Evolutionary conservation across 2,888 invertebrate species (phyloP).

Genomic region (Lottia gigantea): DNA sequence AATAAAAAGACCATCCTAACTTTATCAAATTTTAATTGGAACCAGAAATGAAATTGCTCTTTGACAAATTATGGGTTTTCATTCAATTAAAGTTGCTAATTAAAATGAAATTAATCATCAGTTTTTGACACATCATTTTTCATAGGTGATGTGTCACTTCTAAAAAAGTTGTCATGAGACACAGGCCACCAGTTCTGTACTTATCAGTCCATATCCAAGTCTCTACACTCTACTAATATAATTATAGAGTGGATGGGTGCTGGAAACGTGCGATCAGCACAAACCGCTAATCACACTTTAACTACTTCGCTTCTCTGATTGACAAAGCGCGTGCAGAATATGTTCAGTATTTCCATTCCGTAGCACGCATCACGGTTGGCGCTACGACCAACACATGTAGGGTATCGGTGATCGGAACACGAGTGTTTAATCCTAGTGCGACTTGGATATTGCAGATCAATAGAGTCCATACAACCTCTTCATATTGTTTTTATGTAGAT

Average conservation of each 20-base stretch:
- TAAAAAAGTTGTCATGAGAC: slow-evolving; percentile 6
- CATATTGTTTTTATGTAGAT: slow-evolving; percentile 4
- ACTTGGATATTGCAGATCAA: background rate
- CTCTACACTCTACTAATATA: background rate
- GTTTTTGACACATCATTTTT: slow-evolving; percentile 9
- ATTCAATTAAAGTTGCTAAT: background rate
- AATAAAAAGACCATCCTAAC: too few species aligned
- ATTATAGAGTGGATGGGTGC: background rate
- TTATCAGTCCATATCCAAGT: background rate
- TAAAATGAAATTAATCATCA: background rate
- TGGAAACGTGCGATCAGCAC: slow-evolving; percentile 2
- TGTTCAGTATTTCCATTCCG: slow-evolving; percentile 3
- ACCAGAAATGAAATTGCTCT: background rate
- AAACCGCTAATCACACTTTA: slow-evolving; percentile 8
- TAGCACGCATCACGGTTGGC: slow-evolving; percentile 1
- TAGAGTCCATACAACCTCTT: background rate
- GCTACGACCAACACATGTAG: background rate
- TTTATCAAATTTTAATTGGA: slow-evolving; percentile 2
- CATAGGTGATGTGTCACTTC: background rate
- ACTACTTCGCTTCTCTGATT: background rate
- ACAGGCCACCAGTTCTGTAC: slow-evolving; percentile 4
- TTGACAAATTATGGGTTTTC: slow-evolving; percentile 9
- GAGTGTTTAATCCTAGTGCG: slow-evolving; percentile 2
- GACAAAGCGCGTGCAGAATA: slow-evolving; percentile 8
- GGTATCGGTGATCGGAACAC: background rate